These are phyloP conservation scores for Xiphorhynchus erythropygius DNA, from an alignment of 2,797 vertebrate species.

Conservation along the genomic window DNA sequence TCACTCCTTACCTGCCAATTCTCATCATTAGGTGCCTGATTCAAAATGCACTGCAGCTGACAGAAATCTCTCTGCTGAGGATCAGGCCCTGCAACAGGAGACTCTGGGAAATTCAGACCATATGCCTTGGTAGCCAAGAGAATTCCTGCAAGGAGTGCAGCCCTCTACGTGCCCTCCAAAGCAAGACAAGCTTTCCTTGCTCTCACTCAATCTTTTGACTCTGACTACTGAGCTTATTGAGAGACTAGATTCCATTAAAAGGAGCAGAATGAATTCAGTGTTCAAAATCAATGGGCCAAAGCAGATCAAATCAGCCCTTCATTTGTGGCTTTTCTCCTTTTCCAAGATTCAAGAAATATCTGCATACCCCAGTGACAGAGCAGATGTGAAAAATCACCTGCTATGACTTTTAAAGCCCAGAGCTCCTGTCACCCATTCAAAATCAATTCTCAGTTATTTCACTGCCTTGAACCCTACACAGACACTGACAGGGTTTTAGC, in stretches of 20 bases:
- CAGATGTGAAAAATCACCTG: conserved; percentile 61
- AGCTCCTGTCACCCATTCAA: neutral
- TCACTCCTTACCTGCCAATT: neutral
- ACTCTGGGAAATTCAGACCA: conserved; percentile 38
- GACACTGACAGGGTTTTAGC: neutral
- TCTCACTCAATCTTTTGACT: conserved; percentile 32
- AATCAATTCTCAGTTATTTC: conserved; percentile 24
- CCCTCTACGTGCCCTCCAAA: neutral
- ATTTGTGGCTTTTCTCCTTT: conserved; percentile 13
- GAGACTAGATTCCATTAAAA: neutral
- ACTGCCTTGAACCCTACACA: neutral
- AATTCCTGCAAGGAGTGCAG: neutral
- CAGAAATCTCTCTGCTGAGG: neutral
- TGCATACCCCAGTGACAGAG: neutral
- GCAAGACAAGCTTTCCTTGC: conserved; percentile 20
- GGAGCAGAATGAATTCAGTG: conserved; percentile 44
- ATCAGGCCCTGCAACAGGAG: neutral
- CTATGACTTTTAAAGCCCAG: conserved; percentile 3
- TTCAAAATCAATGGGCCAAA: conserved; percentile 40
- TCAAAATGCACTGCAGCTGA: neutral
- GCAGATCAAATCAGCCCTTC: conserved; percentile 32
- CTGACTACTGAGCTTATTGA: conserved; percentile 27
- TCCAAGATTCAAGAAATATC: conserved; percentile 19
- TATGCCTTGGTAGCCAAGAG: conserved; percentile 7
- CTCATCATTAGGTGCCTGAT: neutral